A percentile compares a stretch with the other conserved stretches of the same genome.
These are phyloP conservation scores for Pristionchus exspectatus DNA, from an alignment of 2,888 invertebrate species.

Conservation along the genomic window DNA sequence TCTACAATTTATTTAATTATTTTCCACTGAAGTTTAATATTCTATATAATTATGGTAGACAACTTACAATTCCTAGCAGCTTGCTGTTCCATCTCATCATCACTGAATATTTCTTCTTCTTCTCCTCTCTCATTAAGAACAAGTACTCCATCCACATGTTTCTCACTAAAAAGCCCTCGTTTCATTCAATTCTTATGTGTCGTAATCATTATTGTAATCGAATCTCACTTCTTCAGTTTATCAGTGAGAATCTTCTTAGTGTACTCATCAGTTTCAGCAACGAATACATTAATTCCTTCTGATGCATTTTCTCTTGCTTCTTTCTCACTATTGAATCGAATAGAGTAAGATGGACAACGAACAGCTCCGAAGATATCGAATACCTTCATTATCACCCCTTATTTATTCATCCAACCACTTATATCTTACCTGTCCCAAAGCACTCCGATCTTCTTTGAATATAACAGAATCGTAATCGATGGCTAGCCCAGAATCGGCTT, in stretches of 20 bases:
- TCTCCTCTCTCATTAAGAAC: conserved; percentile 29
- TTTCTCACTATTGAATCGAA: conserved; percentile 47
- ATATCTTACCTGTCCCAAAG: conserved; percentile 18
- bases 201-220: no score
- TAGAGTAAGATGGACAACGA: conserved; percentile 20
- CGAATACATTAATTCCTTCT: neutral
- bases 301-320: neutral
- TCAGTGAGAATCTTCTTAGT: conserved; percentile 23
- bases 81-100: conserved; percentile 19
- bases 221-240: conserved; percentile 5
- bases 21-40: no score
- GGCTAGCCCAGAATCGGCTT: conserved; percentile 21
- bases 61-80: neutral
- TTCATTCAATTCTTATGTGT: neutral
- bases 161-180: conserved; percentile 1
- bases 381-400: neutral
- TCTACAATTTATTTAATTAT: neutral
- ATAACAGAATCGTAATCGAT: conserved; percentile 48
- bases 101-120: conserved; percentile 21
- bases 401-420: no score
- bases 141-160: neutral
- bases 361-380: conserved; percentile 47
- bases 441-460: conserved; percentile 32
- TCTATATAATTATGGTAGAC: neutral
- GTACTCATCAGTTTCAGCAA: conserved; percentile 30